Evolutionary conservation across 2,113 vertebrate genomes (phyloP), one percentile per base, ranked within the genome.

Genomic region (Vulpes lagopus): DNA sequence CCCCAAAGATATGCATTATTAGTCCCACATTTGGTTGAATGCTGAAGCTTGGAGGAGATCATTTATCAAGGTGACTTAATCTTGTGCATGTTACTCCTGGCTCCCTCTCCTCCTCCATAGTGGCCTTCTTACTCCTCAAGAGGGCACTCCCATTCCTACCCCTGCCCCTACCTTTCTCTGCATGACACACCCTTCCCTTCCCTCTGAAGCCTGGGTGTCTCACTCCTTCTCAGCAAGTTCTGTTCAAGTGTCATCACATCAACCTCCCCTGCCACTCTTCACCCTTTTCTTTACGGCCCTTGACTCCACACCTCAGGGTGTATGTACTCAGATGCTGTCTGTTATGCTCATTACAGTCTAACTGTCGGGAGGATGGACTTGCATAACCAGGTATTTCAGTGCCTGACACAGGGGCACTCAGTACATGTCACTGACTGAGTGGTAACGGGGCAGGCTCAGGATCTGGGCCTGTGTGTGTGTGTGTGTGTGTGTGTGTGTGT

Each of bases 171-270:
- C 10, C 49, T 8, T 60, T 71, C 2, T 59, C 27, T 51, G 3
- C 10, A 5, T 1, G 16, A 2, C 2, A 1, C 23, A 32, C 4
- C 15, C 6, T 78, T 35, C 7, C 15, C 3, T 78, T 32, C 1
- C 27, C 14, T 35, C 19, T 4, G 49, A 67, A 9, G 0, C 69
- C 49, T 27, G 7, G 51, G 53, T 6, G 43, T 12, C 5, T 35
- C 8, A 53, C 15, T 3, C 8, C 15, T 30, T 27, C 9, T 73
- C 27, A 6, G 49, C 11, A 60, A 23, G 43, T 8, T 53, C 23
- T 87, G 55, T 64, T 88, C 38, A 82, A 43, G 35, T 27, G 4
- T 17, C 51, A 64, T 38, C 22, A 55, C 71, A 11, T 32, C 64
- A 38, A 4, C 3, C 32, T 53, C 38, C 32, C 19, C 57, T 5